phyloP scores from a whole-genome alignment of 2,888 invertebrate species.

The Drosophila quinaria region DNA sequence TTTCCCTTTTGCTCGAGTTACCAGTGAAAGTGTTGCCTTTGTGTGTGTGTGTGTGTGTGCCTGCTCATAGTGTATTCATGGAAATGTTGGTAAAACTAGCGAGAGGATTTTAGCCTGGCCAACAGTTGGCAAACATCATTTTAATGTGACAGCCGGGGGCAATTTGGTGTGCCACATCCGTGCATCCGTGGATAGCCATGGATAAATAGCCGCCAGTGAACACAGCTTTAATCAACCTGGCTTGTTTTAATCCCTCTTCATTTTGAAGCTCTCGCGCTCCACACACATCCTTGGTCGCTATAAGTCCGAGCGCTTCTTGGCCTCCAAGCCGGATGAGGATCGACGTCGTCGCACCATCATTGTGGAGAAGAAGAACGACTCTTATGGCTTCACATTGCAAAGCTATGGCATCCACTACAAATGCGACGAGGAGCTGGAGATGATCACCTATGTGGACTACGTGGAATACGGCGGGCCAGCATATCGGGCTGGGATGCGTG shows the following conservation, averaged over 20 bases:
- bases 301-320: constrained; percentile 89
- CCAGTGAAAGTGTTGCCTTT: constrained; percentile 70
- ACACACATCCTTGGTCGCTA: constrained; percentile 90
- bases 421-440: constrained; percentile 96
- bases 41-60: constrained; percentile 2
- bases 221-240: constrained; percentile 13
- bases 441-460: constrained; percentile 98
- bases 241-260: background rate
- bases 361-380: constrained; percentile 94
- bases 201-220: constrained; percentile 37
- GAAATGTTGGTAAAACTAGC: constrained; percentile 47
- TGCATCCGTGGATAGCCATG: constrained; percentile 46
- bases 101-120: constrained; percentile 15
- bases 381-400: constrained; percentile 98
- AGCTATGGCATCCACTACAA: constrained; percentile 99
- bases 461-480: constrained; percentile 97
- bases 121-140: constrained; percentile 46
- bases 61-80: constrained; percentile 70
- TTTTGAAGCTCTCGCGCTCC: constrained; percentile 74
- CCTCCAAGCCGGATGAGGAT: constrained; percentile 93
- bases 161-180: constrained; percentile 70
- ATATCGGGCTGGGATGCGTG: constrained; percentile 96
- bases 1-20: background rate
- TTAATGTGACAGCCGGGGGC: constrained; percentile 46
- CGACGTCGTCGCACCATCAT: constrained; percentile 96